Percentiles rank a stretch among this genome's conserved stretches.
phyloP scores from a whole-genome alignment of 2,797 vertebrate species.

The Amphiprion clarkii region DNA sequence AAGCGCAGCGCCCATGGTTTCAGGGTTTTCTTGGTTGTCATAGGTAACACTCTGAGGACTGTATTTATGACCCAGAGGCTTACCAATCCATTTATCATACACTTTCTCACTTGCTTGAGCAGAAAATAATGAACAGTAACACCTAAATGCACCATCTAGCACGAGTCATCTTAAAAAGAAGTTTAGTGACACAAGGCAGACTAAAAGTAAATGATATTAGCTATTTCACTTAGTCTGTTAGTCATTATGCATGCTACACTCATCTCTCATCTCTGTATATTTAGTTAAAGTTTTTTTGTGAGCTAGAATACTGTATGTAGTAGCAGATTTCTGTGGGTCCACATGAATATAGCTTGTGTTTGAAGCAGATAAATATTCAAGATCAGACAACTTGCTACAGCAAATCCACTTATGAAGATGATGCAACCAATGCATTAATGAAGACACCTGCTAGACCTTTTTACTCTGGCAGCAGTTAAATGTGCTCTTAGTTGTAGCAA shows the following conservation, averaged over 20 bases:
- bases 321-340: background rate
- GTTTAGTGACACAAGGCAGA: too few relatives aligned
- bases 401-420: background rate
- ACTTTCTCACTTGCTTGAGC: conserved; percentile 42
- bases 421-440: background rate
- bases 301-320: background rate
- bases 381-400: background rate
- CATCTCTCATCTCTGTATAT: background rate
- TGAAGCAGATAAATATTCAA: background rate
- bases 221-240: background rate
- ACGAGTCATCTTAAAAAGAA: conserved; percentile 22
- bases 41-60: conserved; percentile 49
- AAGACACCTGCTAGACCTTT: conserved; percentile 9
- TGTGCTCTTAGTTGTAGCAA: background rate
- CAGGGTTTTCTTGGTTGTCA: conserved; percentile 57
- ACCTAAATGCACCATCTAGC: conserved; percentile 44
- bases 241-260: background rate
- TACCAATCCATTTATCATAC: conserved; percentile 52
- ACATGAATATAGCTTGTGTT: background rate
- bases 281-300: background rate
- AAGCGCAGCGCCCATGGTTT: conserved; percentile 31
- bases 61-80: conserved; percentile 49
- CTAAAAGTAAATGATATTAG: background rate
- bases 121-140: conserved; percentile 49
- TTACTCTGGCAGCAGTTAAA: background rate